Evolutionary conservation across 2,888 invertebrate genomes (phyloP).

Genomic region (Diarsia dahlii): DNA sequence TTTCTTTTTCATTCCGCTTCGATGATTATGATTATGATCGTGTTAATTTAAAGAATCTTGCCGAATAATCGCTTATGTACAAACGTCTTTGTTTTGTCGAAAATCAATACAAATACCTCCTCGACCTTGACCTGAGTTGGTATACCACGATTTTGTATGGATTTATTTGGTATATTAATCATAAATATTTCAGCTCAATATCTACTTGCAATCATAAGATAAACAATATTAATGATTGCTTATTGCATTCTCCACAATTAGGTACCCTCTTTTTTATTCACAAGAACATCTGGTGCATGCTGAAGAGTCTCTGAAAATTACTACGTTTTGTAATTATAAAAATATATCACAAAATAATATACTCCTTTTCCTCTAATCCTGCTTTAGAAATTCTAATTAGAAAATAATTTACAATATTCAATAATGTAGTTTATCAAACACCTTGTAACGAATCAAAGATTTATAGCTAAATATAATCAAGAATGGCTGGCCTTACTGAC

Average conservation of each 20-base stretch:
- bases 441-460: background rate
- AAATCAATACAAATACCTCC: constrained; percentile 90
- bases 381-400: background rate
- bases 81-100: constrained; percentile 83
- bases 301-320: background rate
- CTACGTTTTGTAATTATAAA: background rate
- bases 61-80: constrained; percentile 72
- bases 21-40: constrained; percentile 88
- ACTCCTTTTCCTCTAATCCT: background rate
- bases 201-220: constrained; percentile 3
- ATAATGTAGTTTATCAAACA: constrained; percentile 6
- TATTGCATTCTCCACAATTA: constrained; percentile 13
- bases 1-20: constrained; percentile 91
- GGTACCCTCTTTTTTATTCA: constrained; percentile 31
- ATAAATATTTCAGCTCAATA: constrained; percentile 1
- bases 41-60: constrained; percentile 81
- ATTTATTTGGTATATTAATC: constrained; percentile 28
- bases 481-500: constrained; percentile 45
- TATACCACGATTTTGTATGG: constrained; percentile 50
- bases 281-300: background rate
- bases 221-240: background rate
- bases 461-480: constrained; percentile 18
- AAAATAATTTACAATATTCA: constrained; percentile 11
- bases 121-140: constrained; percentile 88
- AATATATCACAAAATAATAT: background rate